phyloP scores from a whole-genome alignment of 2,888 invertebrate species.

The Hypolimnas misippus region DNA sequence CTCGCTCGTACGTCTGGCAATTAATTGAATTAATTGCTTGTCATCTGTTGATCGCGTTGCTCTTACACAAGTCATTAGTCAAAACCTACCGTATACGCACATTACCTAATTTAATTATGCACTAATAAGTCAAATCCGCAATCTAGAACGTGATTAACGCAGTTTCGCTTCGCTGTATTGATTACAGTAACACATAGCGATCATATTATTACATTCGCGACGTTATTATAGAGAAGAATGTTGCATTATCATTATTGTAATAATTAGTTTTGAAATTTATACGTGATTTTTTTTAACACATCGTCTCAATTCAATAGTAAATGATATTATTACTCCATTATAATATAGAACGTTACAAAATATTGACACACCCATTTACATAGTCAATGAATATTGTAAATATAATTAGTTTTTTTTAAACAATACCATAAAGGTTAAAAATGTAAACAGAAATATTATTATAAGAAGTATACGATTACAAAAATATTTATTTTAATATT shows the following conservation, averaged over 20 bases:
- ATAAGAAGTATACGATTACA: neutral
- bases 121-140: slow-evolving; percentile 62
- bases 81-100: slow-evolving; percentile 56
- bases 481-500: slow-evolving; percentile 7
- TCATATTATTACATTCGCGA: slow-evolving; percentile 1
- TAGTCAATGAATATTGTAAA: no score
- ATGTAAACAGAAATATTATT: no score
- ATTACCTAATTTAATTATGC: slow-evolving; percentile 55
- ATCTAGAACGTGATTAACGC: slow-evolving; percentile 57
- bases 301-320: no score
- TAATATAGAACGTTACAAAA: no score
- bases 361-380: no score
- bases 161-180: slow-evolving; percentile 31
- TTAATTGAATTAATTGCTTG: slow-evolving; percentile 77
- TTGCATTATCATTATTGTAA: neutral
- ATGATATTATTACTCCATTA: no score
- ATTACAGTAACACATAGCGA: slow-evolving; percentile 12
- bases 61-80: slow-evolving; percentile 70
- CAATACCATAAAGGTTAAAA: no score
- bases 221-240: neutral
- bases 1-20: slow-evolving; percentile 50
- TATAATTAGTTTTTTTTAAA: no score
- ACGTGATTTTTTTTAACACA: no score
- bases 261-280: neutral
- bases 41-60: slow-evolving; percentile 74